Base-by-base conservation (phyloP, 1,140 invertebrate genomes). In the Mycetomoellerius zeteki region DNA sequence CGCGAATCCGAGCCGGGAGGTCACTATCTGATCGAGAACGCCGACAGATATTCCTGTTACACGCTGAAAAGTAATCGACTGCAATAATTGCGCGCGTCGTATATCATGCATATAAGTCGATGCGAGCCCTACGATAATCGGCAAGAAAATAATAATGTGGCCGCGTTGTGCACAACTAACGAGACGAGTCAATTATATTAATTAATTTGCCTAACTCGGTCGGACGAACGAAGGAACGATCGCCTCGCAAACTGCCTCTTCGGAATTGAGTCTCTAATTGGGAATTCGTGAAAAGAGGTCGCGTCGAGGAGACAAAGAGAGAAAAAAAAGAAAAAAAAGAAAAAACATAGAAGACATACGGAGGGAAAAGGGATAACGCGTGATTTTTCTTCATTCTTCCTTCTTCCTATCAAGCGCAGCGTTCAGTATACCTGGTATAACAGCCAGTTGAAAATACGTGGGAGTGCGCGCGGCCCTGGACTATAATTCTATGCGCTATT, bases 401-500 rank as follows among this genome's bases (percentile, higher is more conserved):
- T 43, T 54, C 62, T 64, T 67, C 21, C 58, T 64, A 21, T 58
- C 16, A 19, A 64, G 24, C 50, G 37, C n/a, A 24, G 24, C 80
- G 80, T 14, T 60, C 30, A 19, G 16, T 56, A 16, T 77, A 82
- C 56, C 47, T 77, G 52, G 54, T 73, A 84, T 62, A 87, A 62
- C 77, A 71, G 47, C 30, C 30, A 71, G 77, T 30, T 73, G 54
- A 52, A 89, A 85, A 76, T 93, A 93, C 94, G 95, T 95, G 94
- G 94, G 94, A 95, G 94, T 94, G 77, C 84, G 87, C 91, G 87
- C 92, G 93, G 92, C 93, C 94, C 93, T 93, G 94, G 92, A 91
- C 91, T 93, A 92, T 93, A 94, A 94, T 95, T 95, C 94, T 93
- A 95, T 94, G 94, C 94, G 92, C 92, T 93, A 95, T 95, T 95